These are phyloP conservation scores for Poecilia wingei DNA, from an alignment of 2,797 vertebrate species.

Conservation along the genomic window DNA sequence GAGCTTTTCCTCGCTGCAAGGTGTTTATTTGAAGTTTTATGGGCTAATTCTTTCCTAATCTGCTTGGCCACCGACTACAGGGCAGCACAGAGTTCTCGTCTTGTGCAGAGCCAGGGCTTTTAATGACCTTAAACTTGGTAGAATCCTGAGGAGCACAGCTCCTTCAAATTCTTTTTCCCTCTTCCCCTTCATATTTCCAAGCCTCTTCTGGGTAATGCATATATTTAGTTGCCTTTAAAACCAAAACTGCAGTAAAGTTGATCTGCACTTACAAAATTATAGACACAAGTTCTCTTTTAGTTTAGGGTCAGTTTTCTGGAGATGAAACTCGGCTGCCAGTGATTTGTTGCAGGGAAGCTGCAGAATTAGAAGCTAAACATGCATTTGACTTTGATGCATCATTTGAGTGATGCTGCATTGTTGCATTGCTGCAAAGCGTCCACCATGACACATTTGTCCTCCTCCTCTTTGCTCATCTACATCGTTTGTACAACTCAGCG, in stretches of 20 bases:
- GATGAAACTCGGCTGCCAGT: neutral
- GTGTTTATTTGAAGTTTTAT: slow-evolving; percentile 47
- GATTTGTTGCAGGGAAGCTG: neutral
- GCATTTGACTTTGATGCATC: neutral
- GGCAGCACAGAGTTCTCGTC: slow-evolving; percentile 6
- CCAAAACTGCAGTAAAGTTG: neutral
- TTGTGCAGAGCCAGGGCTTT: slow-evolving; percentile 29
- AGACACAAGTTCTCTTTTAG: neutral
- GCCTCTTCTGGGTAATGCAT: neutral
- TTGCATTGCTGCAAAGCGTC: neutral
- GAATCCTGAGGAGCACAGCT: slow-evolving; percentile 8
- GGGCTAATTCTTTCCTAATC: slow-evolving; percentile 34
- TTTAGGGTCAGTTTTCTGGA: neutral
- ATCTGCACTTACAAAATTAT: neutral
- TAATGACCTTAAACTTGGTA: slow-evolving; percentile 10
- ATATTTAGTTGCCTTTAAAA: neutral
- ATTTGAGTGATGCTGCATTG: neutral
- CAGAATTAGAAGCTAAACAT: neutral
- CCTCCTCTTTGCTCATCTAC: neutral
- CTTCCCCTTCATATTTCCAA: neutral
- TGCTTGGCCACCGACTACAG: slow-evolving; percentile 24
- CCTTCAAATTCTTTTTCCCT: neutral
- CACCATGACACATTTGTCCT: slow-evolving; percentile 2
- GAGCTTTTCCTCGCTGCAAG: slow-evolving; percentile 29
- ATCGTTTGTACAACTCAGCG: neutral